Percentiles rank a stretch among this genome's conserved stretches.
phyloP scores from a whole-genome alignment of 2,888 invertebrate species.

The Globia sparganii region DNA sequence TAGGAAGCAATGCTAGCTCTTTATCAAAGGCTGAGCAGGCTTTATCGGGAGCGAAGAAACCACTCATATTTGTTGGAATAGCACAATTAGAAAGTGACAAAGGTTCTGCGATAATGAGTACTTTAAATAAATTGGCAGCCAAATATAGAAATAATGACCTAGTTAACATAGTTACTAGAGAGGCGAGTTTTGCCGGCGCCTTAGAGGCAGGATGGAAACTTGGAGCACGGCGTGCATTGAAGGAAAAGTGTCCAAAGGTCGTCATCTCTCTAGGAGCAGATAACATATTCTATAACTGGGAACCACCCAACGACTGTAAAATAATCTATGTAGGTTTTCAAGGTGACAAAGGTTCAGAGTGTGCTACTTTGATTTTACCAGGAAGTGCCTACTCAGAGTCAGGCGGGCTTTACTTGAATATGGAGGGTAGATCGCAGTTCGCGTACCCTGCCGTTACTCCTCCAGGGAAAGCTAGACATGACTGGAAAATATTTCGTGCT shows the following conservation, averaged over 20 bases:
- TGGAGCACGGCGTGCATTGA: slow-evolving; percentile 91
- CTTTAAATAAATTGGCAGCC: slow-evolving; percentile 63
- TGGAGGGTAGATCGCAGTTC: slow-evolving; percentile 98
- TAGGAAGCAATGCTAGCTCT: slow-evolving; percentile 72
- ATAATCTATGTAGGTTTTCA: slow-evolving; percentile 98
- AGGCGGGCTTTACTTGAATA: slow-evolving; percentile 98
- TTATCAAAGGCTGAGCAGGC: slow-evolving; percentile 61
- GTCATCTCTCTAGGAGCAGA: slow-evolving; percentile 98
- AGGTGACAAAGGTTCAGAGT: slow-evolving; percentile 97
- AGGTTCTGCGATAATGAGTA: slow-evolving; percentile 72
- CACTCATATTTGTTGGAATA: slow-evolving; percentile 84
- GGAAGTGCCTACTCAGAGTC: slow-evolving; percentile 99
- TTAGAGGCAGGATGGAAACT: slow-evolving; percentile 98
- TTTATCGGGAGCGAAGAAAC: slow-evolving; percentile 75
- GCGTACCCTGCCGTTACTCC: slow-evolving; percentile 96
- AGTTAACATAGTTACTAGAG: slow-evolving; percentile 97
- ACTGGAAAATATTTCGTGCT: slow-evolving; percentile 97
- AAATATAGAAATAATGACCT: slow-evolving; percentile 83
- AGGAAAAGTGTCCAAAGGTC: slow-evolving; percentile 93
- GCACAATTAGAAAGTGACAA: slow-evolving; percentile 71
- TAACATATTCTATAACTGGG: slow-evolving; percentile 93
- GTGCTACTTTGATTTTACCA: slow-evolving; percentile 97
- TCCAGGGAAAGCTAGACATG: slow-evolving; percentile 97
- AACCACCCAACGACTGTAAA: slow-evolving; percentile 94
- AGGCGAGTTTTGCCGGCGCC: slow-evolving; percentile 98